A percentile compares a stretch with the other conserved stretches of the same genome.
Conservation (phyloP, 2,888 invertebrate species). For the Aleiodes alternator region DNA sequence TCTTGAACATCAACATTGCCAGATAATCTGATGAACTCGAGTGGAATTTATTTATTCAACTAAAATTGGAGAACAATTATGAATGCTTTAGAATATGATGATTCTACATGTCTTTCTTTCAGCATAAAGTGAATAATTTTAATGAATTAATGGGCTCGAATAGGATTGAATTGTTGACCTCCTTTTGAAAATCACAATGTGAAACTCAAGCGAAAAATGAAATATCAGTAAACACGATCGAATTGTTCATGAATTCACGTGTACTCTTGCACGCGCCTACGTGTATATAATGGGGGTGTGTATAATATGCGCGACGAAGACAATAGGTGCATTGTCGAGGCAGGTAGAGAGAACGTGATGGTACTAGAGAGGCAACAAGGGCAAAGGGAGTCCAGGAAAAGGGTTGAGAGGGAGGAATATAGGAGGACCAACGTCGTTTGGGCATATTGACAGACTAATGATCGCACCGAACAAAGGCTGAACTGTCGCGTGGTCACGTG, state of each 20-base stretch:
- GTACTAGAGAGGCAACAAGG: constrained; percentile 14
- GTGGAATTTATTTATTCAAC: constrained; percentile 67
- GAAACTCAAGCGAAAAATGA: constrained; percentile 38
- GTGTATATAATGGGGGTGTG: constrained; percentile 72
- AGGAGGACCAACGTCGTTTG: constrained; percentile 68
- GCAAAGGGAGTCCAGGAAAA: constrained; percentile 49
- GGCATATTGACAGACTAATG: constrained; percentile 76
- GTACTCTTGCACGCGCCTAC: constrained; percentile 68
- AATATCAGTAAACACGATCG: constrained; percentile 49
- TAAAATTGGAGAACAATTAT: neutral
- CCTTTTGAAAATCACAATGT: constrained; percentile 7
- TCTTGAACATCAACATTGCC: constrained; percentile 70
- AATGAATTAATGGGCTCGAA: neutral
- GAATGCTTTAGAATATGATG: no score
- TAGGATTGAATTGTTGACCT: neutral
- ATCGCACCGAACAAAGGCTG: constrained; percentile 74
- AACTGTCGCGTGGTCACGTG: constrained; percentile 74
- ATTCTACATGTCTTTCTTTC: no score
- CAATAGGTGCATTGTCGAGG: constrained; percentile 73
- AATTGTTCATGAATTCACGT: constrained; percentile 55
- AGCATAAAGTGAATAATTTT: neutral
- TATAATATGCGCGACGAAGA: constrained; percentile 72
- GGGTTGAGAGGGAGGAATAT: constrained; percentile 59
- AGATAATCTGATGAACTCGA: constrained; percentile 74
- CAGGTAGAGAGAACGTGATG: constrained; percentile 61